Conservation (phyloP, 2,888 invertebrate genomes). For the Deilephila elpenor region DNA sequence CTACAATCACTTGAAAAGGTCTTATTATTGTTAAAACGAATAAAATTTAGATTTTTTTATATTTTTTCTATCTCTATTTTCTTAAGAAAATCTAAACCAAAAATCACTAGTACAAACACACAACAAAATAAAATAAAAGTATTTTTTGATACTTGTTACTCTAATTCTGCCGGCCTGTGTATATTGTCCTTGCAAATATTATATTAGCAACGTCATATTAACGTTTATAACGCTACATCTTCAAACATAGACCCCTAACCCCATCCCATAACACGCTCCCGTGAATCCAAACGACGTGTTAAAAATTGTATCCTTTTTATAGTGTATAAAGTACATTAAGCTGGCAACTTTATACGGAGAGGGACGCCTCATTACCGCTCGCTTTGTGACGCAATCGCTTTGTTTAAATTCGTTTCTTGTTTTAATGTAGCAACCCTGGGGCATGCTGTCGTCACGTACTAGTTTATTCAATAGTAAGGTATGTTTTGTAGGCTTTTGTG, state of each 20-base stretch:
- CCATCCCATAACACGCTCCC: slow-evolving; percentile 43
- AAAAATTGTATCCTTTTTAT: slow-evolving; percentile 57
- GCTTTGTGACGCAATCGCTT: slow-evolving; percentile 39
- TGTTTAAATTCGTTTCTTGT: slow-evolving; percentile 52
- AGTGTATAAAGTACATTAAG: slow-evolving; percentile 34
- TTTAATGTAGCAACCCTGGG: slow-evolving; percentile 35
- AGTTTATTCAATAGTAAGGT: background rate
- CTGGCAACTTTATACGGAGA: slow-evolving; percentile 39
- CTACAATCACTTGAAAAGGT: too few species aligned
- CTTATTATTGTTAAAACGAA: too few species aligned
- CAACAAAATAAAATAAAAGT: too few species aligned
- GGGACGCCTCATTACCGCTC: slow-evolving; percentile 27
- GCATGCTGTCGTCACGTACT: background rate
- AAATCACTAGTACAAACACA: too few species aligned
- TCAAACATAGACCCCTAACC: slow-evolving; percentile 27
- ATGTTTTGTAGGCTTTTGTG: background rate
- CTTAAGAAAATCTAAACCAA: too few species aligned
- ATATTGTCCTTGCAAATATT: too few species aligned
- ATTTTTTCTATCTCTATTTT: too few species aligned
- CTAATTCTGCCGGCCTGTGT: too few species aligned
- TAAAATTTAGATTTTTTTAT: too few species aligned
- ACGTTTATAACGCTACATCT: slow-evolving; percentile 28
- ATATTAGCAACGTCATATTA: too few species aligned
- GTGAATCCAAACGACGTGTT: slow-evolving; percentile 70
- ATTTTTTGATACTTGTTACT: too few species aligned